A percentile compares a stretch with the other conserved stretches of the same genome.
Evolutionary conservation across 2,113 vertebrate species (phyloP).

Genomic region (Saimiri boliviensis): DNA sequence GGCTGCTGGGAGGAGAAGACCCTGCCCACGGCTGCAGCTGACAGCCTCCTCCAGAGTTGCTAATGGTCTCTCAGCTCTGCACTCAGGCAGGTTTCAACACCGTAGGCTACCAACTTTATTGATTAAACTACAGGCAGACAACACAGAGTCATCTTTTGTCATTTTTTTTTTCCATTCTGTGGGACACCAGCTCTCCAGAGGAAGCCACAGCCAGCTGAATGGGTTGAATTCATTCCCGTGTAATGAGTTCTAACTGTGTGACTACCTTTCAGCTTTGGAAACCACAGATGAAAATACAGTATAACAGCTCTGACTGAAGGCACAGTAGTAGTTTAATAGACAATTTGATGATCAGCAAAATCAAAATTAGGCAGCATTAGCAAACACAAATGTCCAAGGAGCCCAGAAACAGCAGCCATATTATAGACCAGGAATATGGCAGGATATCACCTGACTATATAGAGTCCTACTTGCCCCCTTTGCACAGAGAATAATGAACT

Average conservation of each 20-base stretch:
- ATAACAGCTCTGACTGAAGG: not conserved
- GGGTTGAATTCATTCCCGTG: not conserved
- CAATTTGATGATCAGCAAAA: not conserved
- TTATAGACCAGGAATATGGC: not conserved
- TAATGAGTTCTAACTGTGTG: not conserved
- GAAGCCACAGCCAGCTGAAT: not conserved
- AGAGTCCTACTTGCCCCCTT: not conserved
- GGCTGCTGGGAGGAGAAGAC: not conserved
- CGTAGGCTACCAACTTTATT: not conserved
- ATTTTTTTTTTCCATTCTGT: not conserved
- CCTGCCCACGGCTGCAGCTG: not conserved
- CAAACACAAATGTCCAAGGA: not conserved
- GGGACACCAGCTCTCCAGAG: not conserved
- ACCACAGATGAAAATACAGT: not conserved
- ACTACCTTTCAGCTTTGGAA: not conserved
- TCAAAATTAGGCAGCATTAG: not conserved
- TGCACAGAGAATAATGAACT: not conserved
- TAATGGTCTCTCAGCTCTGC: not conserved
- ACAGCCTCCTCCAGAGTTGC: not conserved
- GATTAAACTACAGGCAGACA: not conserved
- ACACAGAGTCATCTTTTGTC: not conserved
- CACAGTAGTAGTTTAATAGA: not conserved
- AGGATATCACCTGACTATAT: not conserved
- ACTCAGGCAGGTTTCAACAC: not conserved
- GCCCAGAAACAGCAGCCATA: fast-evolving